Evolutionary conservation across 2,888 invertebrate species (phyloP), one percentile per base, ranked within the genome.

Genomic region (Brachynemurus nebulosus): DNA sequence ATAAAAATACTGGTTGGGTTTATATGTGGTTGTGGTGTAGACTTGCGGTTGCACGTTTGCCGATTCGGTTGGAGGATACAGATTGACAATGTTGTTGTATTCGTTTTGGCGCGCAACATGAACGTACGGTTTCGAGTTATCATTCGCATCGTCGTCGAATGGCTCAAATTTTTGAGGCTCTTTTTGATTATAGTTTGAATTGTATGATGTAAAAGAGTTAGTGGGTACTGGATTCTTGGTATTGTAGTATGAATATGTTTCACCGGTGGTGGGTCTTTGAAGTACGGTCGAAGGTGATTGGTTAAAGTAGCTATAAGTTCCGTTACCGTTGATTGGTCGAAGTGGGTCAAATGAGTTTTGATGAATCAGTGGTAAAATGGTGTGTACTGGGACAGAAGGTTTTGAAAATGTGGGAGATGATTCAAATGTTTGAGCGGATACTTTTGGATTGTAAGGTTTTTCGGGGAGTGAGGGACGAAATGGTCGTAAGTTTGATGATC

Each of bases 151-250:
- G n/a, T n/a, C n/a, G n/a, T n/a, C n/a, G n/a, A n/a, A n/a, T n/a
- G n/a, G n/a, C n/a, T n/a, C n/a, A n/a, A n/a, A n/a, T n/a, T n/a
- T n/a, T n/a, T n/a, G n/a, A n/a, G n/a, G n/a, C n/a, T n/a, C n/a
- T n/a, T n/a, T n/a, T n/a, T n/a, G n/a, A n/a, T n/a, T n/a, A n/a
- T n/a, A n/a, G n/a, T n/a, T n/a, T n/a, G n/a, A n/a, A n/a, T n/a
- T n/a, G n/a, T n/a, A n/a, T n/a, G n/a, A n/a, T n/a, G n/a, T n/a
- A n/a, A n/a, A n/a, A n/a, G n/a, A n/a, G n/a, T n/a, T n/a, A n/a
- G n/a, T n/a, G n/a, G n/a, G n/a, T n/a, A n/a, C 9, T 6, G 33
- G 5, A 50, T 16, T 51, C 50, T 16, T 30, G 40, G 18, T 42
- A 21, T 42, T 35, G 14, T 42, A 42, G 21, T 42, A 42, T 14